Base-by-base conservation (phyloP, 2,797 vertebrate species). In the Rhadinocentrus ornatus region DNA sequence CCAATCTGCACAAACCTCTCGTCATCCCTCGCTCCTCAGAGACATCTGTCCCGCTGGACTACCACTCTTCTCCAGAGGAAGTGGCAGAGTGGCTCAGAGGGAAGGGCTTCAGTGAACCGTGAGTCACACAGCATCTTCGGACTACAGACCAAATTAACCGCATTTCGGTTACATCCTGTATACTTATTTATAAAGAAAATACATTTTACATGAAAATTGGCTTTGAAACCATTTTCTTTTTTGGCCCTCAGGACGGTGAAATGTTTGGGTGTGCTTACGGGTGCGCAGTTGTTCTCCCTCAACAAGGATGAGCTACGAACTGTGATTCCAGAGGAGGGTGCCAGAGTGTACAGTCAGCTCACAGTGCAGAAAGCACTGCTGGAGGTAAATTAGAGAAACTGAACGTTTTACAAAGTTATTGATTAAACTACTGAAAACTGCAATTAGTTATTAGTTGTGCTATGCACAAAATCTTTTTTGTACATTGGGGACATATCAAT, bases 301-400 rank as follows among this genome's bases (percentile, higher is more conserved):
- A 94, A 91, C 83, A 95, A 95, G 71, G 93, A 95, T 6, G 94
- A 95, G 86, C 90, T 97, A 13, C 92, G 91, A 6, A 78, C 94
- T 0, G 96, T 96, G 63, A 92, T 95, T 80, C 94, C 95, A 50
- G 94, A 95, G 0, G 95, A 96, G 85, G 96, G 96, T 1, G 70
- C 94, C 35, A 93, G 96, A 72, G 96, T 97, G 50, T 96, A 96
- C 93, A 97, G 96, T 82, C 96, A 96, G 82, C 89, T 97, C 24
- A 91, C 92, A 0, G 95, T 96, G 78, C 96, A 96, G 92, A 96
- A 93, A 35, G 80, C 95, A 3, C 91, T 95, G 84, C 90, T 96
- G 37, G 95, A 96, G 95, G 96, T 96, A 46, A 58, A 8, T 10
- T 3, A 6, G 11, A 52, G 22, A 27, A 52, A 13, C 44, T 7